phyloP scores from a whole-genome alignment of 1,140 invertebrate genomes.

The Diorhabda sublineata region DNA sequence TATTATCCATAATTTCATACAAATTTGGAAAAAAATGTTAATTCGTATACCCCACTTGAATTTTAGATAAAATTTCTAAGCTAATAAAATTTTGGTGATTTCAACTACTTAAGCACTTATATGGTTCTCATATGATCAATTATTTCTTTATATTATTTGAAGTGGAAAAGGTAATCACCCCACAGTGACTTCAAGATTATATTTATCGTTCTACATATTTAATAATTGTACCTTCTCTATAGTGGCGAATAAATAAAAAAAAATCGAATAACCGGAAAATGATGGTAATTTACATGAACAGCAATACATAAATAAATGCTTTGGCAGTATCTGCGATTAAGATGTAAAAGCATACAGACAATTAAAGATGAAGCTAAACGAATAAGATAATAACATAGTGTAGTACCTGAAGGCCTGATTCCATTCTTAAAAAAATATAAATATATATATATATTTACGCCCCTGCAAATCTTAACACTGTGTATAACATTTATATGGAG shows the following conservation, averaged over 20 bases:
- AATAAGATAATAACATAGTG: slow-evolving; percentile 36
- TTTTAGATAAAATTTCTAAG: neutral
- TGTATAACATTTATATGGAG: slow-evolving; percentile 25
- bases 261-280: neutral
- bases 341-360: slow-evolving; percentile 27
- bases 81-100: neutral
- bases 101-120: neutral
- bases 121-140: no score
- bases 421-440: neutral
- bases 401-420: slow-evolving; percentile 27
- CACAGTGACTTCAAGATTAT: no score
- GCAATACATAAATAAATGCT: neutral
- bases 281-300: neutral
- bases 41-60: neutral
- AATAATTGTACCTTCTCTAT: no score
- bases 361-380: slow-evolving; percentile 27
- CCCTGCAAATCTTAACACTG: slow-evolving; percentile 29
- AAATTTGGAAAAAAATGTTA: no score
- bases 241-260: neutral
- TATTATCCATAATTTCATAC: no score
- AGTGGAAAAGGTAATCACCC: no score
- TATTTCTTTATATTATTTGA: no score
- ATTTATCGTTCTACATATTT: no score
- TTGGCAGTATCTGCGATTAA: slow-evolving; percentile 14
- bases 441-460: slow-evolving; percentile 25